Base-by-base conservation (phyloP, 2,113 vertebrate genomes). In the Parotia lawesii region DNA sequence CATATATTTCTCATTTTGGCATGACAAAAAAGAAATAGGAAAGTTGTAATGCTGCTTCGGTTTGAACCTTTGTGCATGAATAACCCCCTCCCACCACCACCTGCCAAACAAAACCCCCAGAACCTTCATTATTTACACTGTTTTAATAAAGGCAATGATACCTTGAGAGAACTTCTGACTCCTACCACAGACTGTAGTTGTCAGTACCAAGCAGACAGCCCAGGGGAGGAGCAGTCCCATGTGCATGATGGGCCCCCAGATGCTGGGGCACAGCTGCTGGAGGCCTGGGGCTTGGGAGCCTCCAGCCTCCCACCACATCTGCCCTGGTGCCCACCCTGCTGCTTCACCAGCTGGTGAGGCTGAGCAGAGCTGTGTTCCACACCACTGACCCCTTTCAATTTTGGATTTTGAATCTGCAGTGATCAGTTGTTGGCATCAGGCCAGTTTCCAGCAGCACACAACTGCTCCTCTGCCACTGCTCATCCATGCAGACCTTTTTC, bases 211-310 rank as follows among this genome's bases (percentile, higher is more conserved):
- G 53, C 38, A 85, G 60, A 6, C 3, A 29, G 23, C 28, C 12
- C 0, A 0, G 35, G 16, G 42, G 14, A 62, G 77, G 44, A 64
- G 78, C 1, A 0, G 71, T 11, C 21, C 51, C 15, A 3, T 10
- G 42, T 15, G 57, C 40, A 8, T 0, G 0, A 35, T 1, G 29
- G 35, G 29, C 18, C 31, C 44, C 37, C 75, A 70, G 70, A 45
- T 85, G 65, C 58, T 64, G 57, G 24, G 28, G 22, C 62, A 75
- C 57, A 60, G 72, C 60, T 83, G 80, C 67, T 56, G 29, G 5
- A 80, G 29, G 16, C 51, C 29, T 40, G 31, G 24, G 33, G 16
- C 47, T 15, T 65, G 74, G 51, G 5, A 45, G 53, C 29, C 33
- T 67, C 64, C 77, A 38, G 38, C 31, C 19, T 38, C 27, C 25